Evolutionary conservation across 2,113 vertebrate species (phyloP).

Genomic region (Fulmarus glacialis): DNA sequence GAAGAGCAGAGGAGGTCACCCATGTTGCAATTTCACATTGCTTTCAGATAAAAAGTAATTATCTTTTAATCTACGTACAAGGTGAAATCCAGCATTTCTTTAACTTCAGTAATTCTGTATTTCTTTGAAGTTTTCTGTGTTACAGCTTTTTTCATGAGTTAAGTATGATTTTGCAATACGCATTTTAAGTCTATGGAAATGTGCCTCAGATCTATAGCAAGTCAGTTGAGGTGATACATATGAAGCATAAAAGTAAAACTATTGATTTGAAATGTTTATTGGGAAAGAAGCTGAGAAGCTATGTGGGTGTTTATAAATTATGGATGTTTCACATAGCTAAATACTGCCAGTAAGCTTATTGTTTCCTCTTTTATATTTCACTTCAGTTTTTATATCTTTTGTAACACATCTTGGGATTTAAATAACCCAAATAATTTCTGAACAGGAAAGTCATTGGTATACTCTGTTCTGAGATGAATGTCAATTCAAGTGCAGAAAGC

Average conservation of each 20-base stretch:
- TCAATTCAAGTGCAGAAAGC: not conserved
- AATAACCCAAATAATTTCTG: not conserved
- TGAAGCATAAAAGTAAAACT: not conserved
- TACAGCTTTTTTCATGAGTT: not conserved
- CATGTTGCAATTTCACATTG: not conserved
- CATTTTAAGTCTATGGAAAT: not conserved
- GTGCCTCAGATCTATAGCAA: not conserved
- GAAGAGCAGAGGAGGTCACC: not conserved
- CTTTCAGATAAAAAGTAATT: not conserved
- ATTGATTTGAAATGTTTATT: constrained; percentile 1
- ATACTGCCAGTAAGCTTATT: not conserved
- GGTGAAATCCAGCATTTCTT: not conserved
- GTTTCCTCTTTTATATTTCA: not conserved
- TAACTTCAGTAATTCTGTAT: not conserved
- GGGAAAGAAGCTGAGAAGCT: not conserved
- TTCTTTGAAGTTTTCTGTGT: not conserved
- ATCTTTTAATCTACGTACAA: not conserved
- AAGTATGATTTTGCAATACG: not conserved
- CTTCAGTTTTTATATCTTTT: not conserved
- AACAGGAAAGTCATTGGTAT: not conserved
- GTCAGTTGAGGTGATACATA: not conserved
- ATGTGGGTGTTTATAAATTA: not conserved
- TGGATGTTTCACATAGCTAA: not conserved
- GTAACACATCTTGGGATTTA: not conserved
- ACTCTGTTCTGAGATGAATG: not conserved